phyloP scores from a whole-genome alignment of 2,113 vertebrate genomes.

The Perognathus longimembris region DNA sequence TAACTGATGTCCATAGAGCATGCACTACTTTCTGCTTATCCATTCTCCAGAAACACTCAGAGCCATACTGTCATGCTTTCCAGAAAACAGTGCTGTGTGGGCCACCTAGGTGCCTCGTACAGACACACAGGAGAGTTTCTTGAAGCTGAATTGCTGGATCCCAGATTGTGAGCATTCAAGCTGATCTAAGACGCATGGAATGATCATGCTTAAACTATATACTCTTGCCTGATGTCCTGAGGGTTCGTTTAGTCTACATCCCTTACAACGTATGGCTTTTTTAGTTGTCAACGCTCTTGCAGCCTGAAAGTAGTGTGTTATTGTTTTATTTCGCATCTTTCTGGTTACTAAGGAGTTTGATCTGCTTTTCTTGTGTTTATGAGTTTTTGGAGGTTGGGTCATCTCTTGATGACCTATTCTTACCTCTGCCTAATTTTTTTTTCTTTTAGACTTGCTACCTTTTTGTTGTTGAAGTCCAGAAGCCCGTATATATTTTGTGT shows the following conservation, averaged over 20 bases:
- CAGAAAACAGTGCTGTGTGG: background rate
- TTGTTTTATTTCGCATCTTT: background rate
- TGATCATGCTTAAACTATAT: background rate
- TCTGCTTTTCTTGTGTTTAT: background rate
- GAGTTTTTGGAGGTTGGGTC: background rate
- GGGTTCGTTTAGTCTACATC: fast-evolving
- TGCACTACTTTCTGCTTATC: too few species aligned
- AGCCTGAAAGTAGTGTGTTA: background rate
- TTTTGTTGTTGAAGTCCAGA: background rate
- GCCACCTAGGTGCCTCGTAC: background rate
- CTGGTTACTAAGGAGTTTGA: background rate
- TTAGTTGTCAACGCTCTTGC: background rate
- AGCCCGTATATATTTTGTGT: background rate
- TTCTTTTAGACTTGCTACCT: background rate
- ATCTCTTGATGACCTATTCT: background rate
- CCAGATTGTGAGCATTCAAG: too few species aligned
- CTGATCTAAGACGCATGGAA: background rate
- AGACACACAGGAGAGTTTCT: background rate
- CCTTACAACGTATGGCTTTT: background rate
- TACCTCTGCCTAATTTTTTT: background rate
- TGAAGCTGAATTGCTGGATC: background rate
- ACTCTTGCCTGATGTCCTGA: fast-evolving
- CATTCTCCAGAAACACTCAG: background rate
- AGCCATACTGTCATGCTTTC: background rate
- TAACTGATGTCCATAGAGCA: too few species aligned